A percentile compares a stretch with the other conserved stretches of the same genome.
These are phyloP conservation scores for Heterodera schachtii DNA, from an alignment of 1,140 invertebrate species.

Conservation along the genomic window DNA sequence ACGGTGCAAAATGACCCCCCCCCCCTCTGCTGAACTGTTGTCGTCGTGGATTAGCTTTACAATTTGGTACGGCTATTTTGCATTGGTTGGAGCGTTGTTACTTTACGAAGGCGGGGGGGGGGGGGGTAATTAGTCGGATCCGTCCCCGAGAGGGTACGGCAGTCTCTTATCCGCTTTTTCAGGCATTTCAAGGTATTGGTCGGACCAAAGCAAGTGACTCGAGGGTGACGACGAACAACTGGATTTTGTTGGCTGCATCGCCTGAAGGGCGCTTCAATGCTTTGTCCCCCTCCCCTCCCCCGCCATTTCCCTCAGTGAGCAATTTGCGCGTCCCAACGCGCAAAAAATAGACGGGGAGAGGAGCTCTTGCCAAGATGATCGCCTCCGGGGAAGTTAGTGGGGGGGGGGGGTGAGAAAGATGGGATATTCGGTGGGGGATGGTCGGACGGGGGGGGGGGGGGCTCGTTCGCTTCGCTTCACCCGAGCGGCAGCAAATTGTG, in stretches of 20 bases:
- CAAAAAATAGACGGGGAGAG: neutral
- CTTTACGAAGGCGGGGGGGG: neutral
- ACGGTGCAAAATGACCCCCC: neutral
- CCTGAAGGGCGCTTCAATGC: neutral
- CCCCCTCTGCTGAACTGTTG: neutral
- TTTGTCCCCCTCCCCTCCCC: neutral
- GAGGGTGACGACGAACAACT: neutral
- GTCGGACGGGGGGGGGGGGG: neutral
- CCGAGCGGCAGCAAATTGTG: neutral
- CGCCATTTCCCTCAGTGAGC: neutral
- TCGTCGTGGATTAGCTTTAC: neutral
- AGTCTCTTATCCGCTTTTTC: neutral
- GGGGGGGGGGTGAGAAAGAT: neutral
- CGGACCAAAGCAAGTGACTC: neutral
- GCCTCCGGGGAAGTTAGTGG: neutral
- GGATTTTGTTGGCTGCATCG: neutral
- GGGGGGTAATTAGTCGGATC: neutral
- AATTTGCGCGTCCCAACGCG: neutral
- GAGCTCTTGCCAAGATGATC: neutral
- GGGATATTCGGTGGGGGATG: neutral
- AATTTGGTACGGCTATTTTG: neutral
- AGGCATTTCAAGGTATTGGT: neutral
- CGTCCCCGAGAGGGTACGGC: neutral
- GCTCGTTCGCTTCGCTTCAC: neutral
- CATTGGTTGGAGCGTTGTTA: neutral